Percentiles rank a stretch among this genome's conserved stretches.
Evolutionary conservation across 2,888 invertebrate genomes (phyloP).

Genomic region (Tetragonisca angustula): DNA sequence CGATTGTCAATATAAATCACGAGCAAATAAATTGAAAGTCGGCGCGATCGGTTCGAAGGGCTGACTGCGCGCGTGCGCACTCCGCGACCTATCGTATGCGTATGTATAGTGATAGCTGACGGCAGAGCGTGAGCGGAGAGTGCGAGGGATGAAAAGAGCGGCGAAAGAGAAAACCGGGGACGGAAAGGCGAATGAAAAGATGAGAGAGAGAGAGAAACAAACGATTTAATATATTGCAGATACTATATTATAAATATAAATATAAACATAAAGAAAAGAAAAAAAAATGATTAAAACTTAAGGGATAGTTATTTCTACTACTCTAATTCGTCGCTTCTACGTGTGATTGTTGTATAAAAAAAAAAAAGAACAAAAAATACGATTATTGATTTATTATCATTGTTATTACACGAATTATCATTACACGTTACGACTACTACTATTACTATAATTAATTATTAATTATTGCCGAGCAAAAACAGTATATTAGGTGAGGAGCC

Average conservation of each 20-base stretch:
- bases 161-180: neutral
- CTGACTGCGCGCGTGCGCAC: constrained; percentile 27
- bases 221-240: constrained; percentile 80
- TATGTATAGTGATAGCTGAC: constrained; percentile 66
- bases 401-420: constrained; percentile 72
- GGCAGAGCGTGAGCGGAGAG: constrained; percentile 45
- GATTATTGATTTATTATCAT: constrained; percentile 76
- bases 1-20: too few relatives aligned
- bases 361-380: constrained; percentile 63
- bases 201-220: constrained; percentile 38
- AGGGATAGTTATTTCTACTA: constrained; percentile 83
- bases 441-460: constrained; percentile 63
- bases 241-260: constrained; percentile 70
- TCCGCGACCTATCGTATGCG: constrained; percentile 63
- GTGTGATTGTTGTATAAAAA: constrained; percentile 84
- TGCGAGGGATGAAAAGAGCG: neutral
- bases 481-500: neutral
- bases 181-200: neutral
- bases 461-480: constrained; percentile 40
- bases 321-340: constrained; percentile 83
- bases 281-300: constrained; percentile 55
- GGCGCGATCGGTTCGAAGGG: neutral
- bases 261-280: constrained; percentile 65
- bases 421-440: constrained; percentile 71
- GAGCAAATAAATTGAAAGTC: neutral